Conservation (phyloP, 2,797 vertebrate genomes). For the Euthynnus affinis region DNA sequence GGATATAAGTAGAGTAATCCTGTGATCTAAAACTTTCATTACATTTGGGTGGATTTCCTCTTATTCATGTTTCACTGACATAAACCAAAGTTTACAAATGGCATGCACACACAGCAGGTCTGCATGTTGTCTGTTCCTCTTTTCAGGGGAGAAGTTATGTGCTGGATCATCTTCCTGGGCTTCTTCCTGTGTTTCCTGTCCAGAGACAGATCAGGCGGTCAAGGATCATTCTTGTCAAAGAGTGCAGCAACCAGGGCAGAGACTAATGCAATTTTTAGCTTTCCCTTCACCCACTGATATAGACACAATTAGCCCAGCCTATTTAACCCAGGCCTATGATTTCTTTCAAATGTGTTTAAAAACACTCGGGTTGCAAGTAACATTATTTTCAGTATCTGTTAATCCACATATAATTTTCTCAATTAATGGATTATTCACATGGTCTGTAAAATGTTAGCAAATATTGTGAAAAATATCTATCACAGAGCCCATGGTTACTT, state of each 20-base stretch:
- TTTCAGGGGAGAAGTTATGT: constrained; percentile 92
- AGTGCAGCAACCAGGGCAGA: constrained; percentile 55
- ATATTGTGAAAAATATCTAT: too few species aligned
- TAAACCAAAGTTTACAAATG: constrained; percentile 10
- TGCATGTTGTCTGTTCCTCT: constrained; percentile 80
- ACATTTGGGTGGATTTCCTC: background rate
- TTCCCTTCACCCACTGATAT: constrained; percentile 34
- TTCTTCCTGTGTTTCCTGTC: constrained; percentile 94
- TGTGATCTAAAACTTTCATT: constrained; percentile 6
- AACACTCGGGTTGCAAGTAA: background rate
- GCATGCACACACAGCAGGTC: constrained; percentile 23
- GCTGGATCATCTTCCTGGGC: constrained; percentile 87
- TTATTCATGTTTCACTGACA: constrained; percentile 28
- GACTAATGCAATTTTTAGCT: constrained; percentile 69
- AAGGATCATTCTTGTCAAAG: constrained; percentile 77
- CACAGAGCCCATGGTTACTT: too few species aligned
- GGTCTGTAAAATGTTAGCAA: too few species aligned
- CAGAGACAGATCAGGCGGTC: constrained; percentile 82
- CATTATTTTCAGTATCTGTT: background rate
- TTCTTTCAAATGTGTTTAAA: background rate
- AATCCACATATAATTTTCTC: background rate
- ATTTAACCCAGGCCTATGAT: constrained; percentile 14
- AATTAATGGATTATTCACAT: background rate
- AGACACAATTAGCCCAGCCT: background rate
- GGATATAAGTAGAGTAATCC: background rate